A percentile compares a stretch with the other conserved stretches of the same genome.
phyloP scores from a whole-genome alignment of 2,797 vertebrate genomes.

The Cercopithecus diana region DNA sequence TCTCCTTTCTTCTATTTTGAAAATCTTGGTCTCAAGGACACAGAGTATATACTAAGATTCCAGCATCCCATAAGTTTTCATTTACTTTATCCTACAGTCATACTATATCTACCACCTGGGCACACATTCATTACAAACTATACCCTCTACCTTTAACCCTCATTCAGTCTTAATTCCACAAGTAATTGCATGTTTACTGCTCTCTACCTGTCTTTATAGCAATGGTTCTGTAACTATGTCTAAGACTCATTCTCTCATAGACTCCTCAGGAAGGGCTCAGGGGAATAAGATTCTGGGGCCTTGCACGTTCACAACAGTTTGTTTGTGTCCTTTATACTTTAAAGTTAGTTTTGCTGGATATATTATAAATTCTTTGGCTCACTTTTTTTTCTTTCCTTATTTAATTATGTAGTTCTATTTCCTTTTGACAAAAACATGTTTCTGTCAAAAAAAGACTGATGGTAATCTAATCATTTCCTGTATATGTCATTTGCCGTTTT shows the following conservation, averaged over 20 bases:
- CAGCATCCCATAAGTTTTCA: neutral
- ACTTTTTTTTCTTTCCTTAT: neutral
- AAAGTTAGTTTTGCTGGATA: neutral
- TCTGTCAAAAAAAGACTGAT: neutral
- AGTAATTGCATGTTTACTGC: neutral
- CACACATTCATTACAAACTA: neutral
- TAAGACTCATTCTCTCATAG: neutral
- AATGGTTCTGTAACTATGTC: neutral
- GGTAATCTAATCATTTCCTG: neutral
- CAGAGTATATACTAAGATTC: neutral
- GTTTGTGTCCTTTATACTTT: neutral
- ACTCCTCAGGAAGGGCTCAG: neutral
- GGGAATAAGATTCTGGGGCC: neutral
- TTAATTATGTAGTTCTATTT: neutral
- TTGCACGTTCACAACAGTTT: neutral
- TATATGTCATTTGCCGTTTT: neutral
- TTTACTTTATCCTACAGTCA: neutral
- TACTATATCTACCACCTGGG: neutral
- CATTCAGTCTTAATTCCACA: neutral
- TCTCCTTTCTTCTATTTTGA: neutral
- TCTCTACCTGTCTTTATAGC: neutral
- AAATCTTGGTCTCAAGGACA: neutral
- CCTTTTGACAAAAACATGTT: neutral
- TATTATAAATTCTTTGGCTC: neutral
- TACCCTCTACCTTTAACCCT: neutral